Conservation (phyloP, 2,888 invertebrate species). For the Drosophila hawaiiensis region DNA sequence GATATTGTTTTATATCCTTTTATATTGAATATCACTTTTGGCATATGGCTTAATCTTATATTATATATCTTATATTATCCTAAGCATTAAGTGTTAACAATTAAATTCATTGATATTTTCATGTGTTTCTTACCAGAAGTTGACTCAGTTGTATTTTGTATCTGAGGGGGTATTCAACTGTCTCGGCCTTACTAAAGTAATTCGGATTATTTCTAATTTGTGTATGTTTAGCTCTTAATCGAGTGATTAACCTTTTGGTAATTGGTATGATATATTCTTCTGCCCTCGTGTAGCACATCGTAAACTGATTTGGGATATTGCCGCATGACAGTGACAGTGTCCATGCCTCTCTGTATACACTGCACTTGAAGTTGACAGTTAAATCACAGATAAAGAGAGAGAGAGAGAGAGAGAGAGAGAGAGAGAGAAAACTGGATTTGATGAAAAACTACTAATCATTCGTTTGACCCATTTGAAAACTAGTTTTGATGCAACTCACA, state of each 20-base stretch:
- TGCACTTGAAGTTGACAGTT: slow-evolving; percentile 24
- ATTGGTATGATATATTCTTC: background rate
- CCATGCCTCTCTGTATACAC: slow-evolving; percentile 22
- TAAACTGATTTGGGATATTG: slow-evolving; percentile 65
- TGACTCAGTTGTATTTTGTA: too few relatives aligned
- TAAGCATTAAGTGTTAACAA: background rate
- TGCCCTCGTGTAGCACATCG: slow-evolving; percentile 33
- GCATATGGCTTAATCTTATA: background rate
- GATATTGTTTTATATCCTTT: too few relatives aligned
- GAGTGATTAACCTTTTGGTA: background rate
- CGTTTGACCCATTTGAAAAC: slow-evolving; percentile 28
- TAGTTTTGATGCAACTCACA: slow-evolving; percentile 8
- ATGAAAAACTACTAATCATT: slow-evolving; percentile 2
- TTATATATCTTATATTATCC: background rate
- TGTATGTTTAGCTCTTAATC: background rate
- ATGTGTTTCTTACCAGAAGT: background rate
- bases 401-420: background rate
- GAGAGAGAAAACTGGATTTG: slow-evolving; percentile 12
- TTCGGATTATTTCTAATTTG: background rate
- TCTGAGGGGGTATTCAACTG: too few relatives aligned
- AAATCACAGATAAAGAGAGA: slow-evolving; percentile 4
- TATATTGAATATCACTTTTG: background rate
- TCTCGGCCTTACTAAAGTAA: background rate
- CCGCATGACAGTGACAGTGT: slow-evolving; percentile 46
- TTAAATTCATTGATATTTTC: background rate